Conservation (phyloP, 2,888 invertebrate genomes). For the Diaprepes abbreviatus region DNA sequence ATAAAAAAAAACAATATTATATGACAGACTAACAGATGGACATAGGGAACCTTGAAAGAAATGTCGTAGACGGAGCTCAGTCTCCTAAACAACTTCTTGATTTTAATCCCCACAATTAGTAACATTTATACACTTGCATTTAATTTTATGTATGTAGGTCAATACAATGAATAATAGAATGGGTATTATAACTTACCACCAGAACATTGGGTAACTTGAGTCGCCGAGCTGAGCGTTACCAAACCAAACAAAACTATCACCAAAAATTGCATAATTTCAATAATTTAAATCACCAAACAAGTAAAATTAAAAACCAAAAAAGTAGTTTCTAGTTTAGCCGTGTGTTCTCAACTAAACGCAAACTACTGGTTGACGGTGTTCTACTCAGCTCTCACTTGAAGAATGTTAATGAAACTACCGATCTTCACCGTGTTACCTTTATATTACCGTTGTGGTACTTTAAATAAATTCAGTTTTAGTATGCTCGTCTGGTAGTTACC, state of each 20-base stretch:
- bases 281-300: background rate
- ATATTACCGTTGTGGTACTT: slow-evolving; percentile 17
- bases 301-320: background rate
- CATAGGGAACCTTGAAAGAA: no score
- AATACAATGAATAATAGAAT: no score
- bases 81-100: no score
- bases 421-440: slow-evolving; percentile 26
- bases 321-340: slow-evolving; percentile 27
- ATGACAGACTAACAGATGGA: no score
- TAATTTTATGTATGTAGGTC: no score
- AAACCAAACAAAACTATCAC: slow-evolving; percentile 31
- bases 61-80: no score
- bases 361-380: slow-evolving; percentile 5
- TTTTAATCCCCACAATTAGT: no score
- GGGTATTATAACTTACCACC: slow-evolving; percentile 45
- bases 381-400: slow-evolving; percentile 15
- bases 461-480: slow-evolving; percentile 15
- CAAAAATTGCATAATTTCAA: slow-evolving; percentile 18
- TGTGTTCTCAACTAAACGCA: slow-evolving; percentile 26
- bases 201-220: slow-evolving; percentile 48
- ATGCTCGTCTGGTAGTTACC: slow-evolving; percentile 15
- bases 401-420: slow-evolving; percentile 21
- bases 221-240: slow-evolving; percentile 38
- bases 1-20: no score
- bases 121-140: no score